Conservation (phyloP, 2,797 vertebrate genomes). For the Pseudocheirus occidentalis region DNA sequence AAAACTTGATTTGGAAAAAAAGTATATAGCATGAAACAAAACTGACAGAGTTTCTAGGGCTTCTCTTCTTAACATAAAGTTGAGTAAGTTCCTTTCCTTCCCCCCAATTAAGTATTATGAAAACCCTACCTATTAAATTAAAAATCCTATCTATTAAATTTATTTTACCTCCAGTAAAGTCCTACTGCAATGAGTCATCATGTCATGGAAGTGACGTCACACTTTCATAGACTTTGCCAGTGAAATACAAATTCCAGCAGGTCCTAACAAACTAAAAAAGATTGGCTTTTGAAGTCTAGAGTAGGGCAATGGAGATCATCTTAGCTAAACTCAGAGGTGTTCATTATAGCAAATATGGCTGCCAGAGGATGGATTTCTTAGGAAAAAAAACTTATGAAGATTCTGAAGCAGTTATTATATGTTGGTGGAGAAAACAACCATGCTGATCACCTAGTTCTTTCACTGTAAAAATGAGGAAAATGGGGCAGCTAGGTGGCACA, state of each 20-base stretch:
- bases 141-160: not conserved
- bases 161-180: not conserved
- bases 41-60: not conserved
- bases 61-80: not conserved
- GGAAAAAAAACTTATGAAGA: not conserved
- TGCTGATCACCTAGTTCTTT: not conserved
- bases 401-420: not conserved
- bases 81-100: not conserved
- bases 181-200: not conserved
- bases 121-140: not conserved
- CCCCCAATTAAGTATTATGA: not conserved
- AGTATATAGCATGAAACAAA: not conserved
- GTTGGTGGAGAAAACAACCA: not conserved
- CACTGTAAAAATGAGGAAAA: not conserved
- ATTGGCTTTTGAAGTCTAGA: not conserved
- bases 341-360: not conserved
- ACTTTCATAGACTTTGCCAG: not conserved
- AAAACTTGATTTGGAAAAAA: not conserved
- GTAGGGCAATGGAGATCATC: not conserved
- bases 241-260: not conserved
- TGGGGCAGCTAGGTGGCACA: too few species aligned
- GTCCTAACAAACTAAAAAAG: not conserved
- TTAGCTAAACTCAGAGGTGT: not conserved
- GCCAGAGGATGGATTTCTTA: not conserved
- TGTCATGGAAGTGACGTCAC: not conserved